phyloP scores from a whole-genome alignment of 2,113 vertebrate genomes.

The Halcyon senegalensis region DNA sequence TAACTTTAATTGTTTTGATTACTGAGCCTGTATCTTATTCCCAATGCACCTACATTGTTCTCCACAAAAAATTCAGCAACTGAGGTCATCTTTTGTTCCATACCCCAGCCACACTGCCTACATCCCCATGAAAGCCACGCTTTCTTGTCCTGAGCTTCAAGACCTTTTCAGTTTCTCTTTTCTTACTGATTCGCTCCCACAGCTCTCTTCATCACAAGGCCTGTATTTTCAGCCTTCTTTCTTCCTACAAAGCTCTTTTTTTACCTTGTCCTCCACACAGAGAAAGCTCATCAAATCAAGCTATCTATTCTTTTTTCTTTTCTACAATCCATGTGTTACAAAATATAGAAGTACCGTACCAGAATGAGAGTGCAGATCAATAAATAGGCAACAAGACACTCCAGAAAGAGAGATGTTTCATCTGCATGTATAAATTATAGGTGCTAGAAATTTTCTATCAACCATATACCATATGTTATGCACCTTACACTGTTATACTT shows the following conservation, averaged over 20 bases:
- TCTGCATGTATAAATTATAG: background rate
- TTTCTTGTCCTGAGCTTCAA: slow-evolving; percentile 2
- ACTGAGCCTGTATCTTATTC: background rate
- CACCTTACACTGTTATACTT: background rate
- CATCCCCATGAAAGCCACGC: background rate
- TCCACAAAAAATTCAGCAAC: background rate
- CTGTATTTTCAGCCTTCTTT: background rate
- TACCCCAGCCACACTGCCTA: background rate
- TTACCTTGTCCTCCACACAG: background rate
- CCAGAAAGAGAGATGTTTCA: background rate
- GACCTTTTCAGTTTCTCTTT: slow-evolving; percentile 15
- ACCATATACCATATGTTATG: background rate
- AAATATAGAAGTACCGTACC: background rate
- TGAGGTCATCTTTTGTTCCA: background rate
- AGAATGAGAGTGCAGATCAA: background rate
- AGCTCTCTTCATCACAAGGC: background rate
- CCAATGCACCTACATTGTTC: background rate
- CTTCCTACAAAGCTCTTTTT: background rate
- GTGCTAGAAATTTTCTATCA: background rate
- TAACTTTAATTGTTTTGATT: background rate
- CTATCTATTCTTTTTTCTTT: background rate
- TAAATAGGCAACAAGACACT: background rate
- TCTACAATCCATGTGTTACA: background rate
- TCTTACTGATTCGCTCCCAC: background rate
- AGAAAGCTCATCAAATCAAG: background rate